phyloP scores from a whole-genome alignment of 1,140 invertebrate species.

The Atopsyche davidsoni region DNA sequence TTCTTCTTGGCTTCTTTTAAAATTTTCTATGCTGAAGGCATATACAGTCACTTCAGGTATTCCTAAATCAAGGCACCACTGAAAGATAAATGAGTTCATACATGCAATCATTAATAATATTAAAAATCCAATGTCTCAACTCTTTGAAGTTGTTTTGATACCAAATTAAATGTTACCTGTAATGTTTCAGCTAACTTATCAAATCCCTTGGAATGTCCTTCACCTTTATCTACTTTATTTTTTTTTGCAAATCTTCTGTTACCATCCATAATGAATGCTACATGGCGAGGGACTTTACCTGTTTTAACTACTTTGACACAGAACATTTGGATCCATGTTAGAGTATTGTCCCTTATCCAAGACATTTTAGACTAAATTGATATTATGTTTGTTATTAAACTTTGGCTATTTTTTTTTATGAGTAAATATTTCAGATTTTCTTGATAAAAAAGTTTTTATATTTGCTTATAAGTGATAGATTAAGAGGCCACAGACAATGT shows the following conservation, averaged over 20 bases:
- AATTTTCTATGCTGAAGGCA: slow-evolving; percentile 99
- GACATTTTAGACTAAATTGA: slow-evolving; percentile 57
- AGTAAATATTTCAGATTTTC: too few relatives aligned
- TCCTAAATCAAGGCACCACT: slow-evolving; percentile 65
- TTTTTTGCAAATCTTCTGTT: slow-evolving; percentile 92
- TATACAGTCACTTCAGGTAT: slow-evolving; percentile 93
- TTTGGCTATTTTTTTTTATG: too few relatives aligned
- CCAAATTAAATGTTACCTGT: slow-evolving; percentile 43
- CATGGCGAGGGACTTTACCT: slow-evolving; percentile 81
- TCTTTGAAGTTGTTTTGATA: background rate
- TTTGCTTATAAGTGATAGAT: too few relatives aligned
- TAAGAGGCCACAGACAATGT: too few relatives aligned
- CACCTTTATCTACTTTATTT: slow-evolving; percentile 63
- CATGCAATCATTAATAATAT: background rate
- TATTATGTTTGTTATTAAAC: too few relatives aligned
- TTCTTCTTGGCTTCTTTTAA: slow-evolving; percentile 89
- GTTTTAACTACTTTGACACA: slow-evolving; percentile 73
- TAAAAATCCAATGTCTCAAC: slow-evolving; percentile 1
- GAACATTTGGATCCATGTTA: slow-evolving; percentile 70
- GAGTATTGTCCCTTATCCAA: slow-evolving; percentile 70
- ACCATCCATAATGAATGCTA: slow-evolving; percentile 99
- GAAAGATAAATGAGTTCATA: slow-evolving; percentile 26
- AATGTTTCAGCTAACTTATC: slow-evolving; percentile 92
- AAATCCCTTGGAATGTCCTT: slow-evolving; percentile 92
- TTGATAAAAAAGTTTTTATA: too few relatives aligned